phyloP scores from a whole-genome alignment of 2,888 invertebrate species.

The Auanema sp. region DNA sequence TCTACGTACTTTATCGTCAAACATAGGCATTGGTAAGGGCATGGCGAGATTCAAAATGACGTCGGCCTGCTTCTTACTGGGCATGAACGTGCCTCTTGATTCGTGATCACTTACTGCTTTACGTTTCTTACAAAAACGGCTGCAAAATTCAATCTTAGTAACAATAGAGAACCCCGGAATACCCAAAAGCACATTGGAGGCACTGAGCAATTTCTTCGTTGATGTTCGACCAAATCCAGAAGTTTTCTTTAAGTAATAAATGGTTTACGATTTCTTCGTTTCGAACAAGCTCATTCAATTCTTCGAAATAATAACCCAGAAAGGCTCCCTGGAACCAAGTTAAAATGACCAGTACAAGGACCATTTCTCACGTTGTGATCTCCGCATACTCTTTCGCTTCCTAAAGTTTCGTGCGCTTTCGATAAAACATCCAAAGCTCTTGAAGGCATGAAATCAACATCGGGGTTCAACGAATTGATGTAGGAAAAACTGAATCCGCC shows the following conservation, averaged over 20 bases:
- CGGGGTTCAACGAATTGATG: slow-evolving; percentile 22
- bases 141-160: slow-evolving; percentile 4
- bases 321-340: slow-evolving; percentile 32
- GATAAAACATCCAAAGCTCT: slow-evolving; percentile 33
- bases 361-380: slow-evolving; percentile 37
- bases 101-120: slow-evolving; percentile 26
- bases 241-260: slow-evolving; percentile 25
- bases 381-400: slow-evolving; percentile 25
- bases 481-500: slow-evolving; percentile 17
- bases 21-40: slow-evolving; percentile 33
- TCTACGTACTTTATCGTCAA: slow-evolving; percentile 31
- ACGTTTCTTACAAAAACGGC: slow-evolving; percentile 27
- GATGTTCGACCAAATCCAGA: slow-evolving; percentile 35
- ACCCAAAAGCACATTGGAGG: slow-evolving; percentile 36
- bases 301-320: slow-evolving; percentile 24
- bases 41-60: slow-evolving; percentile 25
- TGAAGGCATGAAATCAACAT: slow-evolving; percentile 30
- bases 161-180: background rate
- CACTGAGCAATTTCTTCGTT: slow-evolving; percentile 32
- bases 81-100: background rate
- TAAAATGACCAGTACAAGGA: background rate
- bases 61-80: slow-evolving; percentile 9
- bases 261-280: slow-evolving; percentile 21
- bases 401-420: slow-evolving; percentile 39
- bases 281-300: slow-evolving; percentile 16